These are phyloP conservation scores for Calyptommatus sinebrachiatus DNA, from an alignment of 2,113 vertebrate species.

Conservation along the genomic window DNA sequence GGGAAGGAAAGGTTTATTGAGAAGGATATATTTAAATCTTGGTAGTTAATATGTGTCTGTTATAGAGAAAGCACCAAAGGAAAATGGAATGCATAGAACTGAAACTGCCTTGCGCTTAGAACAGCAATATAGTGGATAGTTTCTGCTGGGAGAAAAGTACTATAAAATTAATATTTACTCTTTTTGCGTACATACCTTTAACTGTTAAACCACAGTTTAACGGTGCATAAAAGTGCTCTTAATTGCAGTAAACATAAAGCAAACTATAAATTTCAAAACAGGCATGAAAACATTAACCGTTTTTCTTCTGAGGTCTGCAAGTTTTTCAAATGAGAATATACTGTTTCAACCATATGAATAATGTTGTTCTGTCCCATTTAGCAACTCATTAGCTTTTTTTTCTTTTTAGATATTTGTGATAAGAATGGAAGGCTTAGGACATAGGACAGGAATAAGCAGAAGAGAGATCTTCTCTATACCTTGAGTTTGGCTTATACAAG, in stretches of 20 bases:
- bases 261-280: slow-evolving; percentile 26
- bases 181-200: background rate
- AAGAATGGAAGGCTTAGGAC: too few species aligned
- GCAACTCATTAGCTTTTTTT: background rate
- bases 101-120: background rate
- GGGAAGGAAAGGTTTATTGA: too few species aligned
- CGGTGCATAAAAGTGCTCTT: background rate
- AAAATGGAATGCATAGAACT: background rate
- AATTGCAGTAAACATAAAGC: background rate
- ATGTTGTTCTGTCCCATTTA: background rate
- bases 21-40: background rate
- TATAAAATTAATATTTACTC: background rate
- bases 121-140: background rate
- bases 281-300: slow-evolving; percentile 18
- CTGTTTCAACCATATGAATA: slow-evolving; percentile 19
- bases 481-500: too few species aligned
- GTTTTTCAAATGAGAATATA: background rate
- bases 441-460: too few species aligned
- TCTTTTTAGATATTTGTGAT: too few species aligned
- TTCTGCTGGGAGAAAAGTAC: background rate
- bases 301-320: background rate
- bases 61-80: background rate
- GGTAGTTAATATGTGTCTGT: background rate
- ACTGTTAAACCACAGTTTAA: background rate
- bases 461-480: too few species aligned